Evolutionary conservation across 2,888 invertebrate genomes (phyloP), one percentile per base, ranked within the genome.

Genomic region (Didymodactylos carnosus): DNA sequence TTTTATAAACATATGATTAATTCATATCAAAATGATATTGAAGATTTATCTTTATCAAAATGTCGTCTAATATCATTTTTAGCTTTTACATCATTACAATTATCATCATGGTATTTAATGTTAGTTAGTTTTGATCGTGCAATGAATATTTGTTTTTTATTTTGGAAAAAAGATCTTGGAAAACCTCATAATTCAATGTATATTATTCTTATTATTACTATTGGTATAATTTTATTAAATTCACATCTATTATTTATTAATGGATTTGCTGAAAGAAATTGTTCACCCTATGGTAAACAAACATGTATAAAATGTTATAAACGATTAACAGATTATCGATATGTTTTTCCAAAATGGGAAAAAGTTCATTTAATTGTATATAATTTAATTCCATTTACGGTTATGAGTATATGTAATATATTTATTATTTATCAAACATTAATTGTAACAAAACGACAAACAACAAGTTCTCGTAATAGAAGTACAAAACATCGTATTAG

Each of bases 341-440:
- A 71, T 39, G 71, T 74, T 13, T 74, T 74, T 69, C 74, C 74
- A 2, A 74, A 71, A 70, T 74, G 74, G 74, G 71, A 74, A 41
- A 62, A 53, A 35, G 71, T 74, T 40, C 74, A 74, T 40, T 49
- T 74, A 25, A 43, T 74, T 19, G n/a, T 74, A 16, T 74, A 74
- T 25, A 74, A 74, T 72, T n/a, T 70, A 4, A n/a, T 74, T 25
- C 74, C 74, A 2, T 74, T 74, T 72, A 39, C 43, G 19, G 71
- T 74, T 14, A 74, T 74, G 74, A 23, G 35, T 3, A 27, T 71
- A 25, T 74, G 71, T 19, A 74, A 74, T 69, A 62, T 41, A 35
- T 72, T 74, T 29, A 74, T 74, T 25, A 74, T 74, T 19, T 35
- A 10, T 62, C 62, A 35, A 14, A 11, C 35, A 3, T 2, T 53